Conservation (phyloP, 2,113 vertebrate species). For the Hemichromis elongatus region DNA sequence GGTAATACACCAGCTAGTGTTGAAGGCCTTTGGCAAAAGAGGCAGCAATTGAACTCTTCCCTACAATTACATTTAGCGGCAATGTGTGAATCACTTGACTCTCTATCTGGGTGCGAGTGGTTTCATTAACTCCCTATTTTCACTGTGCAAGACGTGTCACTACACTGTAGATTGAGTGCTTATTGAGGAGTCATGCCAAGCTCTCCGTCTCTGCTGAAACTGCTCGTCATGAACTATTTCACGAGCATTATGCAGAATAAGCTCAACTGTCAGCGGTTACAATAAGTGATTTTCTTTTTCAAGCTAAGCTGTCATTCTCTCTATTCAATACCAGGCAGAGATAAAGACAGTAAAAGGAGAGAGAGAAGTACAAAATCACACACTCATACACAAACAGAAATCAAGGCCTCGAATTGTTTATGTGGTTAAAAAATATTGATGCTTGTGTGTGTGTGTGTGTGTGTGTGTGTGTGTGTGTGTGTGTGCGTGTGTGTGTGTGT, state of each 20-base stretch:
- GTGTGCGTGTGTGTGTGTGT: too few species aligned
- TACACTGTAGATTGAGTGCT: conserved; percentile 34
- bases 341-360: not conserved
- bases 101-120: conserved; percentile 1
- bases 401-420: not conserved
- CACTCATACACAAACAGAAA: not conserved
- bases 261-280: conserved; percentile 34
- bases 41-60: conserved; percentile 40
- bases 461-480: not conserved
- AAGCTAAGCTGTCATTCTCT: conserved; percentile 20
- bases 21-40: conserved; percentile 38
- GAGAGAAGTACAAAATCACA: not conserved
- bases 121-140: conserved; percentile 57
- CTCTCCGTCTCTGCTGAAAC: conserved; percentile 25
- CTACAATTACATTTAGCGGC: conserved; percentile 50
- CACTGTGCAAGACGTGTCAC: conserved; percentile 34
- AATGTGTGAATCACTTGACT: conserved; percentile 22
- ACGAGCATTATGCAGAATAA: conserved; percentile 52
- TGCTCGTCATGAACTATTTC: conserved; percentile 45
- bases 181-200: conserved; percentile 41
- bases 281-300: conserved; percentile 45
- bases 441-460: not conserved
- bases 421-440: not conserved
- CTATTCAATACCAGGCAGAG: not conserved
- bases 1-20: conserved; percentile 8